These are phyloP conservation scores for Atrichornis clamosus DNA, from an alignment of 2,113 vertebrate genomes.

Conservation along the genomic window DNA sequence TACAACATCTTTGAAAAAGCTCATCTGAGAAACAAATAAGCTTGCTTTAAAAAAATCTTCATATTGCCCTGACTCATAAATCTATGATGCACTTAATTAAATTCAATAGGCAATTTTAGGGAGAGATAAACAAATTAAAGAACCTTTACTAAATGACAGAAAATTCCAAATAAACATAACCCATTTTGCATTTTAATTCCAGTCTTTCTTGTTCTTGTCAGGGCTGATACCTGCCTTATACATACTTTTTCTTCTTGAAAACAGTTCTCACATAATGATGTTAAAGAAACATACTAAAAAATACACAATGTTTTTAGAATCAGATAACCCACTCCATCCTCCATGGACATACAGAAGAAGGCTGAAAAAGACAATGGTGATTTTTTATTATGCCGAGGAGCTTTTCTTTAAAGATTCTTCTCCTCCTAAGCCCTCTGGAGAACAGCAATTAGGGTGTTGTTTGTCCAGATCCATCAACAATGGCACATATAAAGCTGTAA, in stretches of 20 bases:
- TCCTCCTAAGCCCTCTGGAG: slow-evolving; percentile 1
- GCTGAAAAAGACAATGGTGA: background rate
- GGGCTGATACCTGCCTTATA: background rate
- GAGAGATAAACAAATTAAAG: slow-evolving; percentile 58
- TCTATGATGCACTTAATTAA: slow-evolving; percentile 54
- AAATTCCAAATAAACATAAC: slow-evolving; percentile 50
- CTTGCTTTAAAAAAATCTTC: background rate
- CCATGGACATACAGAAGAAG: background rate
- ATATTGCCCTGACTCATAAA: slow-evolving; percentile 42
- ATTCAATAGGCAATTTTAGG: slow-evolving; percentile 47
- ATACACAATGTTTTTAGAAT: background rate
- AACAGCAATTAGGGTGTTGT: slow-evolving; percentile 15
- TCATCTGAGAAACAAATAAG: slow-evolving; percentile 38
- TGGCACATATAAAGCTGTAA: background rate
- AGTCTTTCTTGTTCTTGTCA: background rate
- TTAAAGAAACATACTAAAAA: background rate
- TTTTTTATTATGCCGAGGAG: slow-evolving; percentile 2
- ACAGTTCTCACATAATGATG: background rate
- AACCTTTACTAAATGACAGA: slow-evolving; percentile 25
- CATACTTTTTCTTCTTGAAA: background rate
- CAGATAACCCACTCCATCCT: background rate
- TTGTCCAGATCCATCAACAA: slow-evolving; percentile 42
- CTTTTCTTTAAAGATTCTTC: slow-evolving; percentile 18
- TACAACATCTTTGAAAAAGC: slow-evolving; percentile 20
- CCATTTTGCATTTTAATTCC: slow-evolving; percentile 44